Percentiles rank a stretch among this genome's conserved stretches.
phyloP scores from a whole-genome alignment of 1,140 invertebrate species.

The Portunus trituberculatus region DNA sequence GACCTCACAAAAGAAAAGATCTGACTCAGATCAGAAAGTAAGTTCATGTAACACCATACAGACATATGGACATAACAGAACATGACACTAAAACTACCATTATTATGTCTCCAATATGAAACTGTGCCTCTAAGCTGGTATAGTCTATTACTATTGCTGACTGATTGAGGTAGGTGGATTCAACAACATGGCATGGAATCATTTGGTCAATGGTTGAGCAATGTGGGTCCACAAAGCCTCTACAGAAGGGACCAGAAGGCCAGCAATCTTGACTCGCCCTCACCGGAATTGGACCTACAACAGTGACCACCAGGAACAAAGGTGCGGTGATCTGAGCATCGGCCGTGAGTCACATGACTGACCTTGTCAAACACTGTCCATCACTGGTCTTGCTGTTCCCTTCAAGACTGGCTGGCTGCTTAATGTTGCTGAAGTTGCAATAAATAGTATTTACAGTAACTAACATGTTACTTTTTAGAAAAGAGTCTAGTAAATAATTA shows the following conservation, averaged over 20 bases:
- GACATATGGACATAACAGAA: conserved; percentile 7
- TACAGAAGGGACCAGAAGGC: conserved; percentile 37
- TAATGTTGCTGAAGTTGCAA: background rate
- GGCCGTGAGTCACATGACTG: background rate
- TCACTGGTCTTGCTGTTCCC: conserved; percentile 36
- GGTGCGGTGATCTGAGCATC: background rate
- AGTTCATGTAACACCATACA: background rate
- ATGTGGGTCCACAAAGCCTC: conserved; percentile 75
- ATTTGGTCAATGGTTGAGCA: conserved; percentile 76
- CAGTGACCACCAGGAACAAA: background rate
- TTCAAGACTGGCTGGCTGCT: conserved; percentile 47
- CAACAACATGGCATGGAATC: conserved; percentile 75
- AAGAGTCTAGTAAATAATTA: background rate
- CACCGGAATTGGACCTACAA: background rate
- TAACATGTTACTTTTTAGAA: background rate
- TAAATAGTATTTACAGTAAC: background rate
- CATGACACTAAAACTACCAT: conserved; percentile 25
- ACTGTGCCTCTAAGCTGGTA: conserved; percentile 74
- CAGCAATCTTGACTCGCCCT: background rate
- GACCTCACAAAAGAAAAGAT: conserved; percentile 10
- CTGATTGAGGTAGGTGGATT: conserved; percentile 75
- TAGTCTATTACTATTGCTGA: conserved; percentile 76
- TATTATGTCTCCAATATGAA: conserved; percentile 51
- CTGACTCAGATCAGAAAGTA: conserved; percentile 26
- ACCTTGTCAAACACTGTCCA: background rate